Evolutionary conservation across 2,888 invertebrate species (phyloP), one percentile per base, ranked within the genome.

Genomic region (Agrotis puta): DNA sequence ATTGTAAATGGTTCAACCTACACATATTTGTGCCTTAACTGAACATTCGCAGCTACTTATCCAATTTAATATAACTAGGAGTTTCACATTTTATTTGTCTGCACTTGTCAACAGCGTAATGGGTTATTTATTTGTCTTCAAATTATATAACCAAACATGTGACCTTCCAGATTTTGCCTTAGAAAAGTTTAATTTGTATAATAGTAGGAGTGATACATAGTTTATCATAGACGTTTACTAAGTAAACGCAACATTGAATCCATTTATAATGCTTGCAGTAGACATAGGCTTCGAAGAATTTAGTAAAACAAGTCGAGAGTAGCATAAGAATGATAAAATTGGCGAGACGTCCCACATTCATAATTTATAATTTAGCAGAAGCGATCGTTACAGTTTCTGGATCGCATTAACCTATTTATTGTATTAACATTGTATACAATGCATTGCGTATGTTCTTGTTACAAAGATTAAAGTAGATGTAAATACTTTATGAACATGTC

Each of bases 361-460:
- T 83, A 85, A 88, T 88, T 88, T 87, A 88, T 88, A 88, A 88
- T 90, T 89, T 89, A 87, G 83, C 83, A 83, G 84, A 86, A 85
- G 59, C 50, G 51, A 70, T 83, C 63, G 85, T 74, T 80, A 86
- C 79, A 88, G 76, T 82, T 85, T 82, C 77, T 68, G 73, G 68
- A 75, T 59, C 56, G 50, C 81, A 71, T 81, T 77, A 83, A 73
- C 78, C 69, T 77, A 83, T 81, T 80, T 87, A 79, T 82, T 78
- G 79, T 69, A 83, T 74, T 70, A 58, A 64, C 59, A 67, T 69
- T 43, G 61, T 66, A 53, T 57, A 48, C 61, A 68, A 66, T 77
- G 57, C 20, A 64, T 33, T 58, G 24, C 27, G 9, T 20, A 59
- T 61, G 56, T 47, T 50, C 20, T 57, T 20, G 24, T 65, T 50